A percentile compares a stretch with the other conserved stretches of the same genome.
These are phyloP conservation scores for Anseranas semipalmata DNA, from an alignment of 2,113 vertebrate species.

Conservation along the genomic window DNA sequence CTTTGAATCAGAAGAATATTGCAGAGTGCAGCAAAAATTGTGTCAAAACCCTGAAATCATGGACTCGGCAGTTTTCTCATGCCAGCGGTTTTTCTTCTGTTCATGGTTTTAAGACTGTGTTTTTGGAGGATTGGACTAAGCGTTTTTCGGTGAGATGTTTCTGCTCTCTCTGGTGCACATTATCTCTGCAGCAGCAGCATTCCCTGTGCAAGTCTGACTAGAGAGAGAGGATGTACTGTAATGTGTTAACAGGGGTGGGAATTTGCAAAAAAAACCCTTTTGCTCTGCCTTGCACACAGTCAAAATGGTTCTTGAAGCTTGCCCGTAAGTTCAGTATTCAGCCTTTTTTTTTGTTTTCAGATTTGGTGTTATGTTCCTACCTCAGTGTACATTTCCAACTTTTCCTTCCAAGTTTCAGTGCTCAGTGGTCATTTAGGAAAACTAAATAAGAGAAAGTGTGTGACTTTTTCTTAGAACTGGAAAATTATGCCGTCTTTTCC, in stretches of 20 bases:
- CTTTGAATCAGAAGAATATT: conserved; percentile 60
- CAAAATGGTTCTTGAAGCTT: neutral
- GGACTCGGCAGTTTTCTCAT: conserved; percentile 30
- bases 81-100: conserved; percentile 25
- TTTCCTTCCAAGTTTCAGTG: neutral
- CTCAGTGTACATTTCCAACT: neutral
- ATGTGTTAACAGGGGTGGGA: neutral
- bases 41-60: conserved; percentile 50
- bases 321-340: neutral
- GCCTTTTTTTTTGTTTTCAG: neutral
- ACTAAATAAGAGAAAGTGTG: neutral
- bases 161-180: neutral
- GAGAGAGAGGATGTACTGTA: neutral
- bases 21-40: conserved; percentile 46
- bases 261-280: neutral
- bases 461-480: neutral
- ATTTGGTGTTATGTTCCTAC: neutral
- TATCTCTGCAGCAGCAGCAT: neutral
- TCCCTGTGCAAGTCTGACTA: neutral
- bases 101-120: conserved; percentile 33
- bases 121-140: conserved; percentile 11
- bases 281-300: neutral
- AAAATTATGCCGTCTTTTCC: conserved; percentile 20
- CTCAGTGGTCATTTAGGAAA: neutral
- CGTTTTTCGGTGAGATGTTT: neutral